Percentiles rank a stretch among this genome's conserved stretches.
Evolutionary conservation across 2,797 vertebrate species (phyloP).

Genomic region (Hemibagrus guttatus): DNA sequence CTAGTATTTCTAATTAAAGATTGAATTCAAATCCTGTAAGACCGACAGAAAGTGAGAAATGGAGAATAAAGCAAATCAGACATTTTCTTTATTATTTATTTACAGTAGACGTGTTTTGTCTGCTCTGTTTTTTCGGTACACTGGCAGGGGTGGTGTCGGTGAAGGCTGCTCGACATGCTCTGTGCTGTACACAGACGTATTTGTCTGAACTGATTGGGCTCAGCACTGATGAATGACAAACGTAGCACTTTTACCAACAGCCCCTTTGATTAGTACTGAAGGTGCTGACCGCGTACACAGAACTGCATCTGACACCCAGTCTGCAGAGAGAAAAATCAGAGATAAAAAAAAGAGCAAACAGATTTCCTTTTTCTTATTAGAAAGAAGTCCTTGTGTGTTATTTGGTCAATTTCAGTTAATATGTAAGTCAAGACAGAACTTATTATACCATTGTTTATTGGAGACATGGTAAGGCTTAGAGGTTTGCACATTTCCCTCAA

Average conservation of each 20-base stretch:
- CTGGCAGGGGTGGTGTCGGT: not conserved
- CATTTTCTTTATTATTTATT: not conserved
- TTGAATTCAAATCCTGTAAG: not conserved
- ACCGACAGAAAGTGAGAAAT: not conserved
- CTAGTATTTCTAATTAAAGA: not conserved
- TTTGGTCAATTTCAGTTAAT: not conserved
- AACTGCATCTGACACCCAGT: slow-evolving; percentile 28
- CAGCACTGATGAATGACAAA: slow-evolving; percentile 31
- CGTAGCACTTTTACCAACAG: slow-evolving; percentile 14
- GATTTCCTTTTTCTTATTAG: not conserved
- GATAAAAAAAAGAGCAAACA: not conserved
- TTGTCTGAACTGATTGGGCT: slow-evolving; percentile 37
- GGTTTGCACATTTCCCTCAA: too few species aligned
- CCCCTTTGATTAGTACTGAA: slow-evolving; percentile 35
- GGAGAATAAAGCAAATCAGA: not conserved
- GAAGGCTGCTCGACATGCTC: slow-evolving; percentile 14
- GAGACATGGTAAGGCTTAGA: too few species aligned
- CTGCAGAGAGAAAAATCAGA: not conserved
- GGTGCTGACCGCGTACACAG: not conserved
- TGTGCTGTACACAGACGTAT: not conserved
- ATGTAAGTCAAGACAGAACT: not conserved
- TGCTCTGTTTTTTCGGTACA: not conserved
- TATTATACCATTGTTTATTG: not conserved
- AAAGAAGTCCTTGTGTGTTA: not conserved
- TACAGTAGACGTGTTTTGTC: not conserved